A percentile compares a stretch with the other conserved stretches of the same genome.
Conservation (phyloP, 2,113 vertebrate species). For the Corythornis madagascariensis region DNA sequence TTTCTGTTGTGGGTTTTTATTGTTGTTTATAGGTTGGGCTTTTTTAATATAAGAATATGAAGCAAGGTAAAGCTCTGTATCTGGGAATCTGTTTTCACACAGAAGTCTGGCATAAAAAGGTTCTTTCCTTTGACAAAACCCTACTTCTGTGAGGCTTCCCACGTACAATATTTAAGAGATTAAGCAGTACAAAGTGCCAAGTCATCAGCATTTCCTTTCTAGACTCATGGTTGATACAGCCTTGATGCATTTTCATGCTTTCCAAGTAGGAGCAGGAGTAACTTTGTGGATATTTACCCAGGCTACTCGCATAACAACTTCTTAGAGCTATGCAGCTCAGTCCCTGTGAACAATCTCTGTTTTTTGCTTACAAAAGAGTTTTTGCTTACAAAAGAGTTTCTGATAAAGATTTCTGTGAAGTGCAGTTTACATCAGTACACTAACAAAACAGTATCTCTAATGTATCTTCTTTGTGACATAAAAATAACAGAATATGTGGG, state of each 20-base stretch:
- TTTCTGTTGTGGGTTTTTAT: too few species aligned
- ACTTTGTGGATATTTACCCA: neutral
- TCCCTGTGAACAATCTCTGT: neutral
- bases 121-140: neutral
- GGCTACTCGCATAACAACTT: neutral
- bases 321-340: neutral
- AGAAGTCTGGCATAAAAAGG: neutral
- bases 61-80: neutral
- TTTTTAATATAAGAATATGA: neutral
- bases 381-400: neutral
- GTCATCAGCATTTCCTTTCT: constrained; percentile 5
- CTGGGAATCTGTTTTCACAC: neutral
- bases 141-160: neutral
- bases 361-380: neutral
- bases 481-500: too few species aligned
- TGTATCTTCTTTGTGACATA: too few species aligned
- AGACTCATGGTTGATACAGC: neutral
- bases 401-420: neutral
- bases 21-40: too few species aligned
- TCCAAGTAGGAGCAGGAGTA: neutral
- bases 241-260: neutral
- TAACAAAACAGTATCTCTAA: neutral
- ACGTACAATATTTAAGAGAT: neutral
- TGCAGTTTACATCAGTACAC: neutral
- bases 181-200: neutral